A percentile compares a stretch with the other conserved stretches of the same genome.
These are phyloP conservation scores for Micrasema minimum DNA, from an alignment of 1,140 invertebrate species.

Conservation along the genomic window DNA sequence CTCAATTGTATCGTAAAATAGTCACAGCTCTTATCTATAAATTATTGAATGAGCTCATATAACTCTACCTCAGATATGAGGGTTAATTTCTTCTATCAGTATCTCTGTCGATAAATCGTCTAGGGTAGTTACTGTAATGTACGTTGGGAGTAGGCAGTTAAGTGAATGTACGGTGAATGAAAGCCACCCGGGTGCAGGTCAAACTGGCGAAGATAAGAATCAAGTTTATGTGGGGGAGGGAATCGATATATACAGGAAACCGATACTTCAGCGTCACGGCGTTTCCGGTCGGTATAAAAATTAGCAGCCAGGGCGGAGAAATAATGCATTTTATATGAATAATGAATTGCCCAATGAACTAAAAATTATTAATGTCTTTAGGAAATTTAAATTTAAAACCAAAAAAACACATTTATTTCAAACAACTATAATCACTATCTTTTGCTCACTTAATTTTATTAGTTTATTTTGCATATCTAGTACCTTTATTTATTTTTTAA, in stretches of 20 bases:
- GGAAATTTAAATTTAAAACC: too few relatives aligned
- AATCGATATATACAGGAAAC: constrained; percentile 29
- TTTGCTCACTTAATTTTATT: too few relatives aligned
- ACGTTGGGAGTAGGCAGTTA: constrained; percentile 10
- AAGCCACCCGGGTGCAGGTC: constrained; percentile 10
- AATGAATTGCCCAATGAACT: too few relatives aligned
- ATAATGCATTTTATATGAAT: too few relatives aligned
- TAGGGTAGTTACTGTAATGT: background rate
- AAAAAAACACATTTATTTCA: too few relatives aligned
- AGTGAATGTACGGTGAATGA: constrained; percentile 26
- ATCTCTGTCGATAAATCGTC: constrained; percentile 24
- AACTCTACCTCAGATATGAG: background rate
- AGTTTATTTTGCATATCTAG: too few relatives aligned
- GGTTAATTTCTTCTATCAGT: constrained; percentile 16
- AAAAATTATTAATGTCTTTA: too few relatives aligned
- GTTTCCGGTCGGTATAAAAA: constrained; percentile 27
- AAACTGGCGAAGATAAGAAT: constrained; percentile 20
- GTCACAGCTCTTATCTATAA: too few relatives aligned
- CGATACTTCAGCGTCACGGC: constrained; percentile 33
- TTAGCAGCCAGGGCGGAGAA: background rate
- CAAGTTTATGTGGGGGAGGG: constrained; percentile 24
- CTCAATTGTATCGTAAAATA: too few relatives aligned
- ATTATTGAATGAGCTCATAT: too few relatives aligned
- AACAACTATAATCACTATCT: too few relatives aligned
- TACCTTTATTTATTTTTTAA: too few relatives aligned